Percentiles rank a stretch among this genome's conserved stretches.
Conservation (phyloP, 2,888 invertebrate species). For the Petrophora chlorosata region DNA sequence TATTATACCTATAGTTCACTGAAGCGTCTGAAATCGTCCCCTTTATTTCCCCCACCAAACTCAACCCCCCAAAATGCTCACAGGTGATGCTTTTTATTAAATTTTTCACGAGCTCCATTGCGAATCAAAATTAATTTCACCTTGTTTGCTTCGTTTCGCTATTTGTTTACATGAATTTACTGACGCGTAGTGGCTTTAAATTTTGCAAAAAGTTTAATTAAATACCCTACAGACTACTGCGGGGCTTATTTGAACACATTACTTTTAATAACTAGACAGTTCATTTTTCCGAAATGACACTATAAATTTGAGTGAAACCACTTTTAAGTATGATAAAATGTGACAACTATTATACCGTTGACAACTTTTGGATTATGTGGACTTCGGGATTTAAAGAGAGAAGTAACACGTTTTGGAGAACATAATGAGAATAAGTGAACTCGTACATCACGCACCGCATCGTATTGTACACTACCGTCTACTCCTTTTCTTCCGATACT, state of each 20-base stretch:
- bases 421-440: too few relatives aligned
- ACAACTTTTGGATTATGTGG: too few relatives aligned
- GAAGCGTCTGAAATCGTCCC: background rate
- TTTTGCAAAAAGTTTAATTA: conserved; percentile 49
- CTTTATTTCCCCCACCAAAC: conserved; percentile 33
- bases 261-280: conserved; percentile 26
- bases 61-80: conserved; percentile 41
- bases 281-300: conserved; percentile 22
- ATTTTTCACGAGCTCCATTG: conserved; percentile 55
- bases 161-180: conserved; percentile 38
- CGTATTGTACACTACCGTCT: too few relatives aligned
- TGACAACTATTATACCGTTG: background rate
- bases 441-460: too few relatives aligned
- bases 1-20: background rate
- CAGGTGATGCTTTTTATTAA: conserved; percentile 75
- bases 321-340: conserved; percentile 11
- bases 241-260: conserved; percentile 28
- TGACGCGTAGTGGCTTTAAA: conserved; percentile 39
- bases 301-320: conserved; percentile 10
- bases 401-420: too few relatives aligned
- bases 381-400: too few relatives aligned
- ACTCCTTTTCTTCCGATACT: too few relatives aligned
- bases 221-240: conserved; percentile 34
- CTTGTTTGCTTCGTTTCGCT: conserved; percentile 44
- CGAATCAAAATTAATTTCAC: conserved; percentile 63